These are phyloP conservation scores for Diplodus puntazzo DNA, from an alignment of 2,797 vertebrate genomes.

Conservation along the genomic window DNA sequence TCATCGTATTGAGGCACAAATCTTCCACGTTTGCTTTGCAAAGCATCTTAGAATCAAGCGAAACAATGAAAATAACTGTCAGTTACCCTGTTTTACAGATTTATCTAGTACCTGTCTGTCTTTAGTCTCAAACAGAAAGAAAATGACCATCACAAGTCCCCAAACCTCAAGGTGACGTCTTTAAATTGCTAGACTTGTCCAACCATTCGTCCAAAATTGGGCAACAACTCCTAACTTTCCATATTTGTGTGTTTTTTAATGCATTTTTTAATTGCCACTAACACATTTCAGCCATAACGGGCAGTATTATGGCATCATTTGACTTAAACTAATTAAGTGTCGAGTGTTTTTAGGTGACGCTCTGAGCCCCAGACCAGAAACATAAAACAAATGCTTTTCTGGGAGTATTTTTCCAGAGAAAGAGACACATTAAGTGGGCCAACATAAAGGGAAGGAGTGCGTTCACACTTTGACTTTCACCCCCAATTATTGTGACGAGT, in stretches of 20 bases:
- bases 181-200: not conserved
- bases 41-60: too few species aligned
- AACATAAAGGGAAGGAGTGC: not conserved
- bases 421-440: not conserved
- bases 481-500: slow-evolving; percentile 33
- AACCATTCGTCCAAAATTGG: not conserved
- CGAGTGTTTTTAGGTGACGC: not conserved
- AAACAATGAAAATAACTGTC: not conserved
- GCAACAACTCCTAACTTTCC: too few species aligned
- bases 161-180: not conserved
- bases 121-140: not conserved
- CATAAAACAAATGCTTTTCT: not conserved
- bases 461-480: slow-evolving; percentile 10
- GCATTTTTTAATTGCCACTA: too few species aligned
- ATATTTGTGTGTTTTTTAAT: too few species aligned
- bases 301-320: not conserved
- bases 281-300: not conserved
- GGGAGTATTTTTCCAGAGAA: not conserved
- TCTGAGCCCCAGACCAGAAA: not conserved
- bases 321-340: not conserved
- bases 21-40: too few species aligned
- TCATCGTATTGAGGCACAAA: too few species aligned
- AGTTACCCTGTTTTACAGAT: not conserved
- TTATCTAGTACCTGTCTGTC: not conserved
- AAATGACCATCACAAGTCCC: not conserved